These are phyloP conservation scores for Lepidotrigona ventralis DNA, from an alignment of 1,140 invertebrate species.

Conservation along the genomic window DNA sequence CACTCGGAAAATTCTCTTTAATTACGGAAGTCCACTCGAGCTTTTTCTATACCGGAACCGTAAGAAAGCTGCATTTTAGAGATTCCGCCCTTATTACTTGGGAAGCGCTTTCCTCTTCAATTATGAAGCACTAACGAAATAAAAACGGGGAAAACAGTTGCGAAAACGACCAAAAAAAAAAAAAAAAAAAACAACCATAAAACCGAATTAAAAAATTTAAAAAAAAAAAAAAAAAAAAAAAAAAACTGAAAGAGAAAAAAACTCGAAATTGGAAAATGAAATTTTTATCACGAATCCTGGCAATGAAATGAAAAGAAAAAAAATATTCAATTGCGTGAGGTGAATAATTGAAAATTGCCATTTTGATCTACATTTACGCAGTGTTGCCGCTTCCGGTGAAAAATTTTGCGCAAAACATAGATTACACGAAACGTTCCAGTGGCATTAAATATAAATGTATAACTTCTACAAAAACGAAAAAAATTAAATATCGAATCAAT, in stretches of 20 bases:
- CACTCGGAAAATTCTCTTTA: conserved; percentile 54
- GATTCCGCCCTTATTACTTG: conserved; percentile 41
- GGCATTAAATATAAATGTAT: too few relatives aligned
- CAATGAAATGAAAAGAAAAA: neutral
- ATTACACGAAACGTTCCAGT: too few relatives aligned
- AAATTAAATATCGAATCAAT: neutral
- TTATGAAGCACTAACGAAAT: conserved; percentile 17
- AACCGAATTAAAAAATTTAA: too few relatives aligned
- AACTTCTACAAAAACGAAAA: neutral
- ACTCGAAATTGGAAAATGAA: neutral
- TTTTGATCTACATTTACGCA: neutral
- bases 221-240: neutral
- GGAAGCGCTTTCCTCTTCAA: conserved; percentile 27
- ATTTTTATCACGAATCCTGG: neutral
- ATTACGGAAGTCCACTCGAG: conserved; percentile 43
- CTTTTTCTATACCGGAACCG: conserved; percentile 18
- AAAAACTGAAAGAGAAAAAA: neutral
- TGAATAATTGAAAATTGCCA: neutral
- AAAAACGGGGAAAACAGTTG: conserved; percentile 5
- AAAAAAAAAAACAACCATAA: too few relatives aligned
- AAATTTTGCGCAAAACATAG: neutral
- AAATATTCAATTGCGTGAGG: neutral
- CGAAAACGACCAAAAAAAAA: neutral
- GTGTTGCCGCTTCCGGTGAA: neutral
- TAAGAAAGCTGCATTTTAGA: conserved; percentile 38